Conservation (phyloP, 64 coral and sea anemone species). For the Actinia tenebrosa region DNA sequence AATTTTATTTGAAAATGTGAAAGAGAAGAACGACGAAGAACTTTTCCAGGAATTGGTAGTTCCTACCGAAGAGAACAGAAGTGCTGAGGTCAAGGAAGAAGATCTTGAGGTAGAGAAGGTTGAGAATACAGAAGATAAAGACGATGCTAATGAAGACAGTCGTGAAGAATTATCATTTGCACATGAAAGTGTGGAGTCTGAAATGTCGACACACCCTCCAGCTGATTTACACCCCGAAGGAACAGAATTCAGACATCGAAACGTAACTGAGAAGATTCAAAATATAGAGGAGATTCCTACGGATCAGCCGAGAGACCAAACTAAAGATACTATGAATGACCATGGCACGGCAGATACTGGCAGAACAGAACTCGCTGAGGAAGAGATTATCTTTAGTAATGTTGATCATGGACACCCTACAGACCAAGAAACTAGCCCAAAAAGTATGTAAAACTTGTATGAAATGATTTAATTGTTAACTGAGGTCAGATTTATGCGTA, state of each 20-base stretch:
- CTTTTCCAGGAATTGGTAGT: background rate
- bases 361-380: background rate
- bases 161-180: background rate
- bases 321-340: background rate
- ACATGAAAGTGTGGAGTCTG: background rate
- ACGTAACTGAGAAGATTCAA: constrained; percentile 27
- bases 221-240: background rate
- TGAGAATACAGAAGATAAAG: too few relatives aligned
- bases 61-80: background rate
- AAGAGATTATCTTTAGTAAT: background rate
- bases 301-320: background rate
- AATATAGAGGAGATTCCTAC: constrained; percentile 20
- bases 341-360: background rate
- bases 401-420: background rate
- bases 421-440: background rate
- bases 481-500: too few relatives aligned
- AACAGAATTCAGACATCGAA: constrained; percentile 56
- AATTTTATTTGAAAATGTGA: background rate
- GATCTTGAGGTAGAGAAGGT: background rate
- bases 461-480: background rate
- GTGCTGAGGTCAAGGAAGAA: background rate
- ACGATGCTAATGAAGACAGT: background rate
- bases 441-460: background rate
- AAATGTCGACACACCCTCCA: background rate
- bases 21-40: background rate